A percentile compares a stretch with the other conserved stretches of the same genome.
These are phyloP conservation scores for Spodoptera littoralis DNA, from an alignment of 2,888 invertebrate species.

Conservation along the genomic window DNA sequence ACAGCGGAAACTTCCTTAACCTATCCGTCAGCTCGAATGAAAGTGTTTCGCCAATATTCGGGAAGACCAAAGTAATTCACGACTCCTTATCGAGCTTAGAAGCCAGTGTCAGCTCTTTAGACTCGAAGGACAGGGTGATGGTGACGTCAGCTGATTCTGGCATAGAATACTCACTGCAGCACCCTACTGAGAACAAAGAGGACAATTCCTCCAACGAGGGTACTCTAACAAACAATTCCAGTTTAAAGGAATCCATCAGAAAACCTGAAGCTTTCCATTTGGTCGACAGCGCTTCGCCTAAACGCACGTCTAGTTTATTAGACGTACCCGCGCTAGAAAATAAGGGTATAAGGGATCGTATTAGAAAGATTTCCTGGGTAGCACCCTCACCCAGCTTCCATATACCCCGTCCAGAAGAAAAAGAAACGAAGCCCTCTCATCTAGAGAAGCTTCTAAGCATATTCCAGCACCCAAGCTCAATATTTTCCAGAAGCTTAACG, in stretches of 20 bases:
- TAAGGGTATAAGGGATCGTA: slow-evolving; percentile 76
- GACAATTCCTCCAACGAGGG: slow-evolving; percentile 86
- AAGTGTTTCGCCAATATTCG: slow-evolving; percentile 85
- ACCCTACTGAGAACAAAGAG: slow-evolving; percentile 77
- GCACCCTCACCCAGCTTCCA: slow-evolving; percentile 84
- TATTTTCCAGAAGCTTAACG: slow-evolving; percentile 86
- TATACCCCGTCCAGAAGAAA: slow-evolving; percentile 78
- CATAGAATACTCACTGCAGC: slow-evolving; percentile 83
- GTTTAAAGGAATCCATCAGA: slow-evolving; percentile 75
- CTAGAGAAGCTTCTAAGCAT: slow-evolving; percentile 91
- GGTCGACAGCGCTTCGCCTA: slow-evolving; percentile 77
- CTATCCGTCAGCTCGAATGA: slow-evolving; percentile 85
- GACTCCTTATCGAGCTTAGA: slow-evolving; percentile 85
- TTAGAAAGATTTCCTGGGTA: slow-evolving; percentile 90
- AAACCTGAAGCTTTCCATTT: slow-evolving; percentile 62
- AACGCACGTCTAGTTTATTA: slow-evolving; percentile 79
- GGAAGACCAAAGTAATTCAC: slow-evolving; percentile 79
- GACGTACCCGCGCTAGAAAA: slow-evolving; percentile 84
- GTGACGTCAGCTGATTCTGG: slow-evolving; percentile 86
- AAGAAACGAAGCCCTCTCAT: slow-evolving; percentile 87
- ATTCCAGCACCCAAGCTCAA: slow-evolving; percentile 90
- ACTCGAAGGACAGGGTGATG: slow-evolving; percentile 82
- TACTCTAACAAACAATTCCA: slow-evolving; percentile 83
- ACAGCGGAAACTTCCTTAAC: slow-evolving; percentile 74
- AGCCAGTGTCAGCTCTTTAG: slow-evolving; percentile 85